These are phyloP conservation scores for Poecile montanus DNA, from an alignment of 2,797 vertebrate species.

Conservation along the genomic window DNA sequence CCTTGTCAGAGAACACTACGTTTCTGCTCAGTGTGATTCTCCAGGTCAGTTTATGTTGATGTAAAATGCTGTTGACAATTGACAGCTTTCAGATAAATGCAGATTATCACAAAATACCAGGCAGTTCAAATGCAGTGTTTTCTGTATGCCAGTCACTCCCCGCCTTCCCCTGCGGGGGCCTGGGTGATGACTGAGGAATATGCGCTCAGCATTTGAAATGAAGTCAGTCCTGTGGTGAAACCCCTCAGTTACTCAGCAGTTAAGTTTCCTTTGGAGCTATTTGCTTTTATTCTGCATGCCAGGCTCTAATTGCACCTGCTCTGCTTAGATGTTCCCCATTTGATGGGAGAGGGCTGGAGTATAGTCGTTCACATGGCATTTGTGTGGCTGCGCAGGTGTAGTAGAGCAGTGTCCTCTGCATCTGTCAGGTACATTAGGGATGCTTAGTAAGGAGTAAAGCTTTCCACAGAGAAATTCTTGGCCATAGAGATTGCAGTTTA, in stretches of 20 bases:
- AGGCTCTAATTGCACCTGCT: not conserved
- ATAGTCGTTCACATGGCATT: rapidly evolving
- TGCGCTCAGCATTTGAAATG: conserved; percentile 2
- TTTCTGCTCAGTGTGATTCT: not conserved
- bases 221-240: not conserved
- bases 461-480: not conserved
- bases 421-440: not conserved
- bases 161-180: not conserved
- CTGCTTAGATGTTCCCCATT: rapidly evolving
- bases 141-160: conserved; percentile 58
- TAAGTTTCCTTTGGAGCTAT: not conserved
- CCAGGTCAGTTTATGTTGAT: not conserved
- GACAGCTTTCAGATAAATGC: not conserved
- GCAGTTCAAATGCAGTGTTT: not conserved
- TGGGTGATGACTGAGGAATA: not conserved
- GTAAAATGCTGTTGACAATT: not conserved
- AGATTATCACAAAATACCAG: not conserved
- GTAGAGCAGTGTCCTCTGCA: not conserved
- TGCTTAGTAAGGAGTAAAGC: not conserved
- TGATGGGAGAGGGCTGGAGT: not conserved
- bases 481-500: not conserved
- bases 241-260: conserved; percentile 44
- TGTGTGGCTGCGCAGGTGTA: not conserved
- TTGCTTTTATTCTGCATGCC: not conserved
- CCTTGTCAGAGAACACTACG: not conserved